phyloP scores from a whole-genome alignment of 2,888 invertebrate genomes.

The Clusia tigrina region DNA sequence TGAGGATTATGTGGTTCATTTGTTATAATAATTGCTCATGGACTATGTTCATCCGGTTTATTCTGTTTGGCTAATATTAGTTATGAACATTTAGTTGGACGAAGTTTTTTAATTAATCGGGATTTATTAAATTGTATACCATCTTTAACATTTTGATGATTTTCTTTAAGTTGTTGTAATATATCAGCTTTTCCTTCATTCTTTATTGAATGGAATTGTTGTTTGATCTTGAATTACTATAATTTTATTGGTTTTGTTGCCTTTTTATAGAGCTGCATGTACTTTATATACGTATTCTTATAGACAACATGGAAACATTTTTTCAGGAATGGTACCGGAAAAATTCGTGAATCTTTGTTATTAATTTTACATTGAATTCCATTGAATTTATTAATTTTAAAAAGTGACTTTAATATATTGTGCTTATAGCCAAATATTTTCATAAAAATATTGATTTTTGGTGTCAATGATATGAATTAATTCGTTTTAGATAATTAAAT shows the following conservation, averaged over 20 bases:
- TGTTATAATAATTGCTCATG: conserved; percentile 73
- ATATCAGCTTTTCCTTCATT: conserved; percentile 73
- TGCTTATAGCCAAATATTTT: conserved; percentile 72
- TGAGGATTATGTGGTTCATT: too few species aligned
- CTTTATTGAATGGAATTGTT: conserved; percentile 70
- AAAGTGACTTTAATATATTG: conserved; percentile 66
- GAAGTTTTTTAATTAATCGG: conserved; percentile 72
- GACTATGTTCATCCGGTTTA: conserved; percentile 72
- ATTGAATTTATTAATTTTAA: conserved; percentile 71
- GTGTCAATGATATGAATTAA: conserved; percentile 67
- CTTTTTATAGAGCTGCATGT: conserved; percentile 74
- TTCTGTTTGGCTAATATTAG: conserved; percentile 73
- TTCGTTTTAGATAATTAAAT: conserved; percentile 67
- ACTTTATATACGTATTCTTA: conserved; percentile 71
- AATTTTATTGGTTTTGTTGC: conserved; percentile 68
- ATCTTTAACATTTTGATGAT: conserved; percentile 70
- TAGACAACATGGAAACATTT: conserved; percentile 71
- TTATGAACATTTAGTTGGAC: conserved; percentile 71
- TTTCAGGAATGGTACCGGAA: conserved; percentile 65
- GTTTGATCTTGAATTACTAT: conserved; percentile 67
- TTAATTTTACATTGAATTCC: conserved; percentile 72
- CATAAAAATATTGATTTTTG: conserved; percentile 76
- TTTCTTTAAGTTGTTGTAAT: conserved; percentile 72
- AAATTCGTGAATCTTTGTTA: conserved; percentile 69
- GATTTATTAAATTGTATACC: conserved; percentile 71